These are phyloP conservation scores for Lasioglossum zephyrum DNA, from an alignment of 2,888 invertebrate species.

Conservation along the genomic window DNA sequence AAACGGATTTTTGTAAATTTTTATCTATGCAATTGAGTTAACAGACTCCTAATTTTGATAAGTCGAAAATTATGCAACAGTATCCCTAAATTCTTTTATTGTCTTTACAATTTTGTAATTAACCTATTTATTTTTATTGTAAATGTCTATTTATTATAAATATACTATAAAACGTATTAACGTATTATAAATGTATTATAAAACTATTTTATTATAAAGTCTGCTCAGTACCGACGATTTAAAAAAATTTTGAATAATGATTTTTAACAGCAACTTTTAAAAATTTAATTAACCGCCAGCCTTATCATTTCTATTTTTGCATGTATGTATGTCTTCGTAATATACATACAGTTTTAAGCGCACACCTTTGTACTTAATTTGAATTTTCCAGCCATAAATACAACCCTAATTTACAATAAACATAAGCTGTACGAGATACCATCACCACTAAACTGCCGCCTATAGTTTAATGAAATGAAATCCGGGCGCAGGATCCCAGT, in stretches of 20 bases:
- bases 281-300: background rate
- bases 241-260: background rate
- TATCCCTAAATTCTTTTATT: too few relatives aligned
- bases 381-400: background rate
- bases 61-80: too few relatives aligned
- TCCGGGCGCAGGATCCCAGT: background rate
- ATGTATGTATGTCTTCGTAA: background rate
- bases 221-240: background rate
- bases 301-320: background rate
- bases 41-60: too few relatives aligned
- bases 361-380: background rate
- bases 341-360: background rate
- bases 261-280: background rate
- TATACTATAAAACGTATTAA: too few relatives aligned
- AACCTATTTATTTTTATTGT: background rate
- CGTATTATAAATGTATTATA: too few relatives aligned
- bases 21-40: too few relatives aligned
- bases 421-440: background rate
- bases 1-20: too few relatives aligned
- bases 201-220: background rate
- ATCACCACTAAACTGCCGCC: background rate
- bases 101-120: too few relatives aligned
- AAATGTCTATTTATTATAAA: background rate
- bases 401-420: background rate
- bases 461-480: conserved; percentile 16